phyloP scores from a whole-genome alignment of 2,113 vertebrate species.

The Symphodus melops region DNA sequence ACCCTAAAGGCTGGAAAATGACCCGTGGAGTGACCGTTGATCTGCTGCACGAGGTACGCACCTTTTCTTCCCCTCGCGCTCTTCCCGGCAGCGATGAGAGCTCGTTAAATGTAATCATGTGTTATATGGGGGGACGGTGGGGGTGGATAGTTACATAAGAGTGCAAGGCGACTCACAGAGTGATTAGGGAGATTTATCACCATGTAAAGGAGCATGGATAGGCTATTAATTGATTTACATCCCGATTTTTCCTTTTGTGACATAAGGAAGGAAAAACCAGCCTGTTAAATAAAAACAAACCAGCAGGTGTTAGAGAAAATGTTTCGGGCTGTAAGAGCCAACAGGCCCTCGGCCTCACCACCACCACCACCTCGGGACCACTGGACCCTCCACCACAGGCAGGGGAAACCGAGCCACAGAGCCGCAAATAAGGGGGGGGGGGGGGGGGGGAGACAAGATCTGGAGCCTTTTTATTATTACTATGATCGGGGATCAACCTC shows the following conservation, averaged over 20 bases:
- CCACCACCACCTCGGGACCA: slow-evolving; percentile 22
- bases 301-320: slow-evolving; percentile 36
- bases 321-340: slow-evolving; percentile 43
- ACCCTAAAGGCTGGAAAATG: slow-evolving; percentile 31
- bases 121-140: slow-evolving; percentile 31
- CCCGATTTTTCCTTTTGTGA: slow-evolving; percentile 1
- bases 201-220: neutral
- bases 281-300: slow-evolving; percentile 25
- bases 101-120: slow-evolving; percentile 48
- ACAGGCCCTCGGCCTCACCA: slow-evolving; percentile 59
- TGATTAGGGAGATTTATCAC: slow-evolving; percentile 46
- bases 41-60: slow-evolving; percentile 64
- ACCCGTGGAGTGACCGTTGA: slow-evolving; percentile 34
- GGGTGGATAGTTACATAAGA: slow-evolving; percentile 68
- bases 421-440: slow-evolving; percentile 8
- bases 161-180: slow-evolving; percentile 24
- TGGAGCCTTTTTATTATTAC: slow-evolving; percentile 25
- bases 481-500: slow-evolving; percentile 40
- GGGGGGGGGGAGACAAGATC: too few relatives aligned
- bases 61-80: neutral
- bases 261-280: slow-evolving; percentile 3
- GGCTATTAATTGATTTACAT: neutral
- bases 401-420: neutral
- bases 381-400: neutral
- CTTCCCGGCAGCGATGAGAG: slow-evolving; percentile 22